phyloP scores from a whole-genome alignment of 2,797 vertebrate genomes.

The Cossypha niveicapilla region DNA sequence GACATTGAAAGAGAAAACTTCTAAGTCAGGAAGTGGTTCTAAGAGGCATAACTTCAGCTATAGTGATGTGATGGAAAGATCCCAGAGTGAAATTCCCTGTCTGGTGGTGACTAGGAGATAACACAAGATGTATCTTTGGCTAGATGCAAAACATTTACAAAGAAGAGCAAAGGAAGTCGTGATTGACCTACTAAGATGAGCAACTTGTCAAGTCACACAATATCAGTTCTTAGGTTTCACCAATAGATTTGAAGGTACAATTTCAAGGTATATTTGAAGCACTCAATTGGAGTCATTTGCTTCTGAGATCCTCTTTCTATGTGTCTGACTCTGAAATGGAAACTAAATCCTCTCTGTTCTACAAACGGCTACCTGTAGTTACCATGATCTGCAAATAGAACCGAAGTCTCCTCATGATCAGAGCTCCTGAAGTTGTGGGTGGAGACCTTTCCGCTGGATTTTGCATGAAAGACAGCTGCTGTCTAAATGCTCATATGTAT shows the following conservation, averaged over 20 bases:
- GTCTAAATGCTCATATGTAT: not conserved
- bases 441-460: not conserved
- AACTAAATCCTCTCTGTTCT: not conserved
- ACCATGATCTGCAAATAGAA: not conserved
- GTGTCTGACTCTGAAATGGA: not conserved
- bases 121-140: not conserved
- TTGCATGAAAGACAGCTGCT: not conserved
- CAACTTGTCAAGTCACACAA: not conserved
- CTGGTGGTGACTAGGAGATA: not conserved
- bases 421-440: not conserved
- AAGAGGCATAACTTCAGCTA: not conserved
- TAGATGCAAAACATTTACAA: not conserved
- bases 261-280: not conserved
- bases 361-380: not conserved
- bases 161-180: not conserved
- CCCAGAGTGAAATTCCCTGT: not conserved
- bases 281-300: not conserved
- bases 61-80: not conserved
- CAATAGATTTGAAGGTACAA: not conserved
- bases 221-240: not conserved
- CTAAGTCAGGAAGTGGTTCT: not conserved
- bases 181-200: not conserved
- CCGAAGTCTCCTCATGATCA: accelerated
- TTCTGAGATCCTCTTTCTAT: not conserved
- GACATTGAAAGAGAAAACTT: not conserved